Percentiles rank a stretch among this genome's conserved stretches.
phyloP scores from a whole-genome alignment of 2,888 invertebrate genomes.

The Tetragnatha montana region DNA sequence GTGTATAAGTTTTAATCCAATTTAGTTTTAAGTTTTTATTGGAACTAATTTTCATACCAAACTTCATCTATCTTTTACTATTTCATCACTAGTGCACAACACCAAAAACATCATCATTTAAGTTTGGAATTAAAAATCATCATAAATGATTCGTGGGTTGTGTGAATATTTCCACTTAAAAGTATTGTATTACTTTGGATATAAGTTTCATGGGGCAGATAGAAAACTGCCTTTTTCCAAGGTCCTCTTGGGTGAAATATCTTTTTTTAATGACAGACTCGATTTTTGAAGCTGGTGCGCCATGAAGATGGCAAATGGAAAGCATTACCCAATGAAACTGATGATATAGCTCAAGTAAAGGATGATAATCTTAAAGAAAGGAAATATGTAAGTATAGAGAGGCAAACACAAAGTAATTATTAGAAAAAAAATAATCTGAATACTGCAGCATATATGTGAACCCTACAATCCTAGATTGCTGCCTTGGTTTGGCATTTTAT shows the following conservation, averaged over 20 bases:
- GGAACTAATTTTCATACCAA: background rate
- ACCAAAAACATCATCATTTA: constrained; percentile 63
- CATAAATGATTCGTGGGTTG: background rate
- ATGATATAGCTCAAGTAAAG: constrained; percentile 55
- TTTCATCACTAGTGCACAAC: constrained; percentile 52
- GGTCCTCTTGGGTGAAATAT: constrained; percentile 64
- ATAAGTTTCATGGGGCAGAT: constrained; percentile 14
- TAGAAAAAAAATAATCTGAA: background rate
- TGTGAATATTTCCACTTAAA: background rate
- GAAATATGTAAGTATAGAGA: constrained; percentile 63
- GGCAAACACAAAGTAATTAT: constrained; percentile 24
- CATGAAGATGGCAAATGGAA: constrained; percentile 67
- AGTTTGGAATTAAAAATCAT: background rate
- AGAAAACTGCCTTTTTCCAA: background rate
- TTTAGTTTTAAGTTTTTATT: background rate
- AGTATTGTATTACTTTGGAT: background rate
- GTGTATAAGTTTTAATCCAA: background rate
- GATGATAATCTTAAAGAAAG: constrained; percentile 40
- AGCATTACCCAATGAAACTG: constrained; percentile 63
- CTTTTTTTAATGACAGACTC: constrained; percentile 69
- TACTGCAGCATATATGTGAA: constrained; percentile 50
- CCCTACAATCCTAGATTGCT: constrained; percentile 15
- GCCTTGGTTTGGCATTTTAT: constrained; percentile 24
- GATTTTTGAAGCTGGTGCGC: constrained; percentile 69
- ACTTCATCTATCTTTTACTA: constrained; percentile 12